phyloP scores from a whole-genome alignment of 1,140 invertebrate genomes.

The Ostrea edulis region DNA sequence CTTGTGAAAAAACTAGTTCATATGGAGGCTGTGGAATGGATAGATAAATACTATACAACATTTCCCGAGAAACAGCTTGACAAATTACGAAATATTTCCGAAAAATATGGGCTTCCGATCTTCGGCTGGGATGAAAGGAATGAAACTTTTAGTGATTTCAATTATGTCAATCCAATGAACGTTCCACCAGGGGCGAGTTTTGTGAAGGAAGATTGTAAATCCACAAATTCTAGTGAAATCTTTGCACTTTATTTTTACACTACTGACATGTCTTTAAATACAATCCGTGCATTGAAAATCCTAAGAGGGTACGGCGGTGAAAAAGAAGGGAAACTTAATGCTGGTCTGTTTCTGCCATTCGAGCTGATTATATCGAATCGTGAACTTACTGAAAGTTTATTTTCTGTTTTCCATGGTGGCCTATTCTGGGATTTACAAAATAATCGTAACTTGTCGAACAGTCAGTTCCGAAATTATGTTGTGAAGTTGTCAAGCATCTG shows the following conservation, averaged over 20 bases:
- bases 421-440: not conserved
- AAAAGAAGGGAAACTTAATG: slow-evolving; percentile 16
- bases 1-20: slow-evolving; percentile 41
- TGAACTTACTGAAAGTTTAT: slow-evolving; percentile 10
- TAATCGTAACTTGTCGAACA: not conserved
- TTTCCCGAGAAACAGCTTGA: slow-evolving; percentile 17
- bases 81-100: slow-evolving; percentile 47
- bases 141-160: slow-evolving; percentile 58
- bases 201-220: slow-evolving; percentile 46
- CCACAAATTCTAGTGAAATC: slow-evolving; percentile 34
- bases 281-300: slow-evolving; percentile 40
- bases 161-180: slow-evolving; percentile 42
- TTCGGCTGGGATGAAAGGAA: slow-evolving; percentile 53
- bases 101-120: slow-evolving; percentile 34
- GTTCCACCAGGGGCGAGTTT: not conserved
- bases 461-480: slow-evolving; percentile 6
- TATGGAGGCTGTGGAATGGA: slow-evolving; percentile 58
- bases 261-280: not conserved
- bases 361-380: not conserved
- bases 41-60: slow-evolving; percentile 62
- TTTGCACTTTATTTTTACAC: slow-evolving; percentile 51
- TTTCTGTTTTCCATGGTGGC: not conserved
- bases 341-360: slow-evolving; percentile 51
- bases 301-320: not conserved
- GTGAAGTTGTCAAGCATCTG: not conserved